Base-by-base conservation (phyloP, 2,888 invertebrate genomes). In the Hypsopygia costalis region DNA sequence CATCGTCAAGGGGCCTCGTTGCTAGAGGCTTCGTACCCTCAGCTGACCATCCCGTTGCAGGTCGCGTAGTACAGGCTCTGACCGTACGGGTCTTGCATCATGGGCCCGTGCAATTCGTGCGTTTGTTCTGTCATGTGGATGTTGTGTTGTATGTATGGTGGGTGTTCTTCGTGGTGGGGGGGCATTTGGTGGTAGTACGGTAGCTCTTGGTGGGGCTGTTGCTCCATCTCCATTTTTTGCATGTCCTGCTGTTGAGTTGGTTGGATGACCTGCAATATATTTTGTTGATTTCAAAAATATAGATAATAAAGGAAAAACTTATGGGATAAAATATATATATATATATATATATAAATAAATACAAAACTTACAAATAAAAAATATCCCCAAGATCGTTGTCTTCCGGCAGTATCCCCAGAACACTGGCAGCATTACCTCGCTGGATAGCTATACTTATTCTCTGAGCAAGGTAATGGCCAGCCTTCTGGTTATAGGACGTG, bases 11-110 rank as follows among this genome's bases (percentile, higher is more conserved):
- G 38, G 6, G 33, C 38, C 38, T 44, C 47, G 32, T 28, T 22
- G n/a, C 30, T 37, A 11, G 40, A 20, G 50, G 46, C 29, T 0
- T 35, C 43, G 16, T 51, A 51, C 40, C 53, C 72, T 81, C 82
- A 81, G 63, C 81, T 81, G 41, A 58, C 62, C 11, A 76, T 68
- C 37, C 72, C 58, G 34, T 57, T 74, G 42, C 71, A 71, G 40
- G 60, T 60, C 37, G 16, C 2, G 58, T 76, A 81, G 38, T 71
- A 72, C 64, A 69, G 49, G 2, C 55, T 35, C 40, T 62, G 73
- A 1, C 61, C 65, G 41, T 65, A 68, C 16, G 57, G 53, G 20
- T 67, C 62, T 5, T 66, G 66, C 30, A 62, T 43, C 37, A 56
- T 35, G 40, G 46, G 35, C 22, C 42, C 45, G 21, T 49, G 45